Evolutionary conservation across 1,140 invertebrate species (phyloP).

Genomic region (Trichoplusia ni): DNA sequence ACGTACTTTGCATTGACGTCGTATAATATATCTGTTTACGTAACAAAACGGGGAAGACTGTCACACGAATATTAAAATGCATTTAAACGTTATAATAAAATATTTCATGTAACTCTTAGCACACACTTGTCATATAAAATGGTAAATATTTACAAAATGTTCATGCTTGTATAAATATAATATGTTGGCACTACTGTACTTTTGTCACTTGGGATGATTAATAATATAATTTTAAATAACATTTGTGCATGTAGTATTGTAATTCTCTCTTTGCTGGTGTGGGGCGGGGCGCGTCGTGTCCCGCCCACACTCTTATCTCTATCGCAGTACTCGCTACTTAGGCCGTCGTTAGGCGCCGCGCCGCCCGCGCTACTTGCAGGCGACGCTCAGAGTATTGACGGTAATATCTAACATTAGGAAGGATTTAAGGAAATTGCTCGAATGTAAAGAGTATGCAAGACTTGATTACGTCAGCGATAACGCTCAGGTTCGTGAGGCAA

Average conservation of each 20-base stretch:
- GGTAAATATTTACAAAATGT: conserved; percentile 7
- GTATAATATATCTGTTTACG: conserved; percentile 17
- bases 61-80: not conserved
- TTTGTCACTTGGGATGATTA: not conserved
- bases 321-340: no score
- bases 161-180: conserved; percentile 1
- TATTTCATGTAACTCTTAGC: not conserved
- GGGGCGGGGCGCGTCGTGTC: no score
- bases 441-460: no score
- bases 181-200: conserved; percentile 26
- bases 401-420: no score
- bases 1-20: conserved; percentile 5
- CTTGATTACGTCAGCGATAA: no score
- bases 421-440: no score
- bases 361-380: no score
- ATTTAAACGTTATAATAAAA: not conserved
- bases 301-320: no score
- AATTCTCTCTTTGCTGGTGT: not conserved
- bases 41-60: conserved; percentile 8
- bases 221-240: not conserved
- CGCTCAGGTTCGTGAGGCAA: no score
- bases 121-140: not conserved
- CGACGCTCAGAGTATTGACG: no score
- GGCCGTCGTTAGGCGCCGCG: no score
- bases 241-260: not conserved